A percentile compares a stretch with the other conserved stretches of the same genome.
phyloP scores from a whole-genome alignment of 2,888 invertebrate species.

The Caenorhabditis virilis region DNA sequence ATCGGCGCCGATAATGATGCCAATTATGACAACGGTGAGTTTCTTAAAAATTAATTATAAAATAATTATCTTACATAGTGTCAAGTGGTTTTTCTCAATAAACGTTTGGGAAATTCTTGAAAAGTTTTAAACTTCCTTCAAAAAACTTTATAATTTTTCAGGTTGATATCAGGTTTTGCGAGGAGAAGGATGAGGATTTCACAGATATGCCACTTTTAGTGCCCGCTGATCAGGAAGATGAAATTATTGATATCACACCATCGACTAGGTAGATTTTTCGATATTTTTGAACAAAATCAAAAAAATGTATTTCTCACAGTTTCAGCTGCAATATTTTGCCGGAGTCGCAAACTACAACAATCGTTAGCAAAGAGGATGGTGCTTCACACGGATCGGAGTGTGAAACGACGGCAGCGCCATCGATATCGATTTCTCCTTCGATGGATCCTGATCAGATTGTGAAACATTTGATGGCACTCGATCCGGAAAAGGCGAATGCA shows the following conservation, averaged over 20 bases:
- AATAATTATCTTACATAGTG: neutral
- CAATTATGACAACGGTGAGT: no score
- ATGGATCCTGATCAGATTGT: slow-evolving; percentile 40
- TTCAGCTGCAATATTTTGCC: neutral
- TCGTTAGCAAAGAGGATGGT: slow-evolving; percentile 7
- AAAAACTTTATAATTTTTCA: neutral
- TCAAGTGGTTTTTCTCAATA: no score
- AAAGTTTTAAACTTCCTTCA: no score
- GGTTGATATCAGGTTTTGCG: slow-evolving; percentile 9
- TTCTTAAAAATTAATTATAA: neutral
- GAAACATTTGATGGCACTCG: slow-evolving; percentile 25
- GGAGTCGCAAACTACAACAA: neutral
- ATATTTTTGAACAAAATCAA: slow-evolving; percentile 3
- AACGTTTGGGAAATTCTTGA: no score
- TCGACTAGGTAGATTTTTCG: slow-evolving; percentile 11
- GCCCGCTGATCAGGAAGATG: slow-evolving; percentile 26
- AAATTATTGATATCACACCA: slow-evolving; percentile 21
- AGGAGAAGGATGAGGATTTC: slow-evolving; percentile 23
- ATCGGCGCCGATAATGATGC: no score
- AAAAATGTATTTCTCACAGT: neutral
- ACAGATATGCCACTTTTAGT: slow-evolving; percentile 40
- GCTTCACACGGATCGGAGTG: slow-evolving; percentile 29
- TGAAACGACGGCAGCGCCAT: slow-evolving; percentile 14
- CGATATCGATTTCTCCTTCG: slow-evolving; percentile 22
- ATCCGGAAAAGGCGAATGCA: slow-evolving; percentile 22